Evolutionary conservation across 2,888 invertebrate species (phyloP).

Genomic region (Diarsia brunnea): DNA sequence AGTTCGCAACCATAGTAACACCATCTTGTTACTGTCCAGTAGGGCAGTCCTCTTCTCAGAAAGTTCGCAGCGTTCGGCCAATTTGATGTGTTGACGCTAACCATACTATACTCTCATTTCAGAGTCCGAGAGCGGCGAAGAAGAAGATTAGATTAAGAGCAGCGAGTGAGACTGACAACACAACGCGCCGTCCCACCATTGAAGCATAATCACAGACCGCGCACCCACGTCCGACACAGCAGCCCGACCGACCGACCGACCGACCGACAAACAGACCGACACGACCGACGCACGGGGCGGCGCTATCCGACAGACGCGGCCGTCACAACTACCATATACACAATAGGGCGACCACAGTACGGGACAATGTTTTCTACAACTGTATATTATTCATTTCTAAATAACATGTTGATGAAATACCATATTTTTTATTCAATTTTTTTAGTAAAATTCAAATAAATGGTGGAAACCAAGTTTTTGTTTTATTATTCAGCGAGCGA

Average conservation of each 20-base stretch:
- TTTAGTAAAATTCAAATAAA: constrained; percentile 90
- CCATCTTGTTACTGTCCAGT: background rate
- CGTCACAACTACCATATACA: constrained; percentile 71
- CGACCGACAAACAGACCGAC: constrained; percentile 49
- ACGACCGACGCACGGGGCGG: constrained; percentile 58
- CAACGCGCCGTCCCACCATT: constrained; percentile 70
- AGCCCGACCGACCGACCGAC: constrained; percentile 23
- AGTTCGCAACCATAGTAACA: background rate
- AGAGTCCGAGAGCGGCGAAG: constrained; percentile 90
- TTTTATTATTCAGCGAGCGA: constrained; percentile 59
- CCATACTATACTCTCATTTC: constrained; percentile 60
- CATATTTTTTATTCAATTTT: constrained; percentile 91
- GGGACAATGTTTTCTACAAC: constrained; percentile 85
- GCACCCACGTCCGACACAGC: constrained; percentile 49
- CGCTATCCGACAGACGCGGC: constrained; percentile 59
- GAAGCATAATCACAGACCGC: constrained; percentile 64
- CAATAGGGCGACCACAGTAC: constrained; percentile 72
- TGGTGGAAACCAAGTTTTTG: constrained; percentile 83
- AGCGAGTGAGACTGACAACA: constrained; percentile 89
- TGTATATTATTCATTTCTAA: constrained; percentile 89
- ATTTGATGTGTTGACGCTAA: background rate
- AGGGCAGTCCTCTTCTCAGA: background rate
- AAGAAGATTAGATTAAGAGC: constrained; percentile 89
- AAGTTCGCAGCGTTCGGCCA: background rate
- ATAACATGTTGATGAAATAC: constrained; percentile 89